Evolutionary conservation across 35 echinoderm and acorn worm species (phyloP).

Genomic region (Strongylocentrotus purpuratus): DNA sequence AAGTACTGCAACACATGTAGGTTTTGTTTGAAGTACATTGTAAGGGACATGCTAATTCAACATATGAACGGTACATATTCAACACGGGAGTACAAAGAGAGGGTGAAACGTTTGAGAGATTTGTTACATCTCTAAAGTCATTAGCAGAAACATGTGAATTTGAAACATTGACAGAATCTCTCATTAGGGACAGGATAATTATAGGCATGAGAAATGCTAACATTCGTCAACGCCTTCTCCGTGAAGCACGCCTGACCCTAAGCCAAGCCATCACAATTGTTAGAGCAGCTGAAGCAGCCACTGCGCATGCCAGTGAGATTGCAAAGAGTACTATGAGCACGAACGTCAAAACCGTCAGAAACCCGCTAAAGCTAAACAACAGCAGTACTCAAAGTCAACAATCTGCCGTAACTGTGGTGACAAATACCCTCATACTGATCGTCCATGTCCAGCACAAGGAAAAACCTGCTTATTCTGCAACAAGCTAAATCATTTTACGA

Average conservation of each 20-base stretch:
- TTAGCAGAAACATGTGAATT: constrained; percentile 70
- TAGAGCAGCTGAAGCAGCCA: constrained; percentile 36
- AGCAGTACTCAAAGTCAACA: background rate
- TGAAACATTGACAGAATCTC: constrained; percentile 51
- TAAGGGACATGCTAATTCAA: constrained; percentile 60
- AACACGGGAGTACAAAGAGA: constrained; percentile 54
- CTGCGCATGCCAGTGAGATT: background rate
- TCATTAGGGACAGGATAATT: constrained; percentile 44
- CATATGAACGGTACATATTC: constrained; percentile 75
- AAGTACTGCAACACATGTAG: too few species aligned
- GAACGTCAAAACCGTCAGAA: background rate
- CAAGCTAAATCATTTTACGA: background rate
- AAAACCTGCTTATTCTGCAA: constrained; percentile 47
- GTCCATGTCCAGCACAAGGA: constrained; percentile 38
- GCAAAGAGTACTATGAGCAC: background rate
- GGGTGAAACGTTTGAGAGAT: constrained; percentile 48
- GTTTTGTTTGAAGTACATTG: constrained; percentile 59
- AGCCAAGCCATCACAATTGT: constrained; percentile 49
- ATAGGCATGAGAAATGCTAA: constrained; percentile 53
- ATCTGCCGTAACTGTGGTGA: constrained; percentile 51
- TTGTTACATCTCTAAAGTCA: constrained; percentile 38
- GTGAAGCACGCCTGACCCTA: constrained; percentile 44
- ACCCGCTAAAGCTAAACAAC: background rate
- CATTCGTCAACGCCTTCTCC: constrained; percentile 49
- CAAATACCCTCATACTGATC: constrained; percentile 41